phyloP scores from a whole-genome alignment of 2,888 invertebrate genomes.

The Dryococelus australis region DNA sequence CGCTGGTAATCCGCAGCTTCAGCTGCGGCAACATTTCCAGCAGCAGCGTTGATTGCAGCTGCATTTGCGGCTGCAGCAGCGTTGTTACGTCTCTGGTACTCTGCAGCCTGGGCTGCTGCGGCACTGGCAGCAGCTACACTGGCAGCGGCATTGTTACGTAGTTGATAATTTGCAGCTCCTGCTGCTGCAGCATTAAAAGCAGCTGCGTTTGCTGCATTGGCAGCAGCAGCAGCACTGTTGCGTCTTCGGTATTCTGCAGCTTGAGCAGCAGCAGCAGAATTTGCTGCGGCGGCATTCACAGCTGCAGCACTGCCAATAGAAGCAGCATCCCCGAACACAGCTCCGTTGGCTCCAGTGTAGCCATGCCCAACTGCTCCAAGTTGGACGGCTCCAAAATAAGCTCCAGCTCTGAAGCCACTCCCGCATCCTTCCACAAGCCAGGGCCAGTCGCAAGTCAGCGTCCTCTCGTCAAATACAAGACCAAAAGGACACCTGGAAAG shows the following conservation, averaged over 20 bases:
- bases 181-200: background rate
- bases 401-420: constrained; percentile 18
- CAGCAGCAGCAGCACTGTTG: background rate
- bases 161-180: background rate
- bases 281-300: background rate
- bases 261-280: constrained; percentile 5
- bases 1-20: background rate
- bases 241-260: background rate
- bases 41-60: constrained; percentile 11
- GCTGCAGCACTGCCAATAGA: background rate
- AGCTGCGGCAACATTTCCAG: background rate
- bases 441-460: constrained; percentile 79
- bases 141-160: background rate
- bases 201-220: background rate
- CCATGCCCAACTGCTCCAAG: constrained; percentile 12
- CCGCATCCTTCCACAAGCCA: constrained; percentile 69
- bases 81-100: background rate
- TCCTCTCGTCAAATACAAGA: constrained; percentile 75
- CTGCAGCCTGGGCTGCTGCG: constrained; percentile 23
- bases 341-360: background rate
- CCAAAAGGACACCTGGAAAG: constrained; percentile 71
- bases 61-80: background rate
- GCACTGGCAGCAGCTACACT: background rate
- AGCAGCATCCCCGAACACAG: background rate
- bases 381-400: constrained; percentile 32